These are phyloP conservation scores for Nannoperca australis DNA, from an alignment of 2,797 vertebrate species.

Conservation along the genomic window DNA sequence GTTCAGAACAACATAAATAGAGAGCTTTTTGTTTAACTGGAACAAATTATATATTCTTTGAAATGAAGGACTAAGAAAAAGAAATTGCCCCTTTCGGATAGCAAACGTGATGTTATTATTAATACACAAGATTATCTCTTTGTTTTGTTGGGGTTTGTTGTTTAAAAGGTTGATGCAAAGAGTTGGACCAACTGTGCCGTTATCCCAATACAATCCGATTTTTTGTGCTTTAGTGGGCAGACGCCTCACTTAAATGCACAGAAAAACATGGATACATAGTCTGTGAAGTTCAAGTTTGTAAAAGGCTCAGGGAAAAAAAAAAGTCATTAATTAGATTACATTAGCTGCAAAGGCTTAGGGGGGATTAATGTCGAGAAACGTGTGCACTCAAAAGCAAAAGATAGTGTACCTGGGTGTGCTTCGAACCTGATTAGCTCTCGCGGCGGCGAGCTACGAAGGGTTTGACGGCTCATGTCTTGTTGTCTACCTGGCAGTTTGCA, in stretches of 20 bases:
- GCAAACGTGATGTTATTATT: background rate
- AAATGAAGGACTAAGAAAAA: background rate
- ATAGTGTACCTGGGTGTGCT: constrained; percentile 83
- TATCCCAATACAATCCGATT: background rate
- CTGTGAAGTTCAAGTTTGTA: constrained; percentile 60
- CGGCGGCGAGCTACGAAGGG: constrained; percentile 55
- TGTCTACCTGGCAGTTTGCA: constrained; percentile 83
- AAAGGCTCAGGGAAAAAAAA: constrained; percentile 53
- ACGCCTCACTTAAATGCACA: constrained; percentile 5
- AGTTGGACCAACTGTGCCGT: constrained; percentile 2
- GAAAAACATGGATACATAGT: constrained; percentile 30
- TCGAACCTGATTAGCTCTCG: constrained; percentile 75
- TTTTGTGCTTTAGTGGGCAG: background rate
- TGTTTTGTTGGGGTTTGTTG: background rate
- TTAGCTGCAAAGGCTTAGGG: constrained; percentile 81
- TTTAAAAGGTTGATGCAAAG: constrained; percentile 13
- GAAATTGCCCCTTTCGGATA: background rate
- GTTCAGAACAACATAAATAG: background rate
- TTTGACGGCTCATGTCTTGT: constrained; percentile 71
- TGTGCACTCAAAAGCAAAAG: constrained; percentile 75
- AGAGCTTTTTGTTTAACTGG: background rate
- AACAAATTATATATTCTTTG: background rate
- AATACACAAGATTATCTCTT: background rate
- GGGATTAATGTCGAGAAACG: constrained; percentile 84
- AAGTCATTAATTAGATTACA: constrained; percentile 87